A percentile compares a stretch with the other conserved stretches of the same genome.
These are phyloP conservation scores for Tiphia femorata DNA, from an alignment of 2,888 invertebrate species.

Conservation along the genomic window DNA sequence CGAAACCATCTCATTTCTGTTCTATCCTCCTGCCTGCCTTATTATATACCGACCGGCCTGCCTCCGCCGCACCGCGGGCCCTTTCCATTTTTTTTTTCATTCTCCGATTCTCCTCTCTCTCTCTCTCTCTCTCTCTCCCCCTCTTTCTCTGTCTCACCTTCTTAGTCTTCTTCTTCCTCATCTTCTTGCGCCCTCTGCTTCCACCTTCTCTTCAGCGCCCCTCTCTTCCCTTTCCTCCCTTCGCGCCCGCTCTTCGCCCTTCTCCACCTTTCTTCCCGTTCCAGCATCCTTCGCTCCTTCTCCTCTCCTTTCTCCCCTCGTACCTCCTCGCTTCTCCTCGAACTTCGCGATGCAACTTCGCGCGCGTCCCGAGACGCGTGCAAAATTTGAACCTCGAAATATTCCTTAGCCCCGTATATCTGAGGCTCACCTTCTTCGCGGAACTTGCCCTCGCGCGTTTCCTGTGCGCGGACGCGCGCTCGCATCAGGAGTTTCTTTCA, in stretches of 20 bases:
- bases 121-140: conserved; percentile 19
- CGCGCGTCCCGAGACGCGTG: no score
- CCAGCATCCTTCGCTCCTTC: conserved; percentile 6
- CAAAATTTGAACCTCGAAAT: no score
- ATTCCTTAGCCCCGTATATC: no score
- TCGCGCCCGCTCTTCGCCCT: conserved; percentile 17
- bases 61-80: conserved; percentile 40
- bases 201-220: no score
- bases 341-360: no score
- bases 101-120: conserved; percentile 32
- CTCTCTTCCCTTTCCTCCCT: conserved; percentile 13
- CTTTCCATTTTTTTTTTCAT: conserved; percentile 38
- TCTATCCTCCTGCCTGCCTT: conserved; percentile 53
- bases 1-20: conserved; percentile 64
- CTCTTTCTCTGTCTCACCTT: conserved; percentile 22
- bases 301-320: conserved; percentile 10
- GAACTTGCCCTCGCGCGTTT: no score
- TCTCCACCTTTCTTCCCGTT: conserved; percentile 24
- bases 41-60: conserved; percentile 50
- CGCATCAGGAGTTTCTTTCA: no score
- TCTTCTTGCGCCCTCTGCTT: no score
- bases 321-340: not conserved
- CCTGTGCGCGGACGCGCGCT: no score
- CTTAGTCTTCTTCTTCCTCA: no score
- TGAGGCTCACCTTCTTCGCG: no score